phyloP scores from a whole-genome alignment of 30 jellyfish, hydroid and myxozoan genomes.

The Catostylus mosaicus region DNA sequence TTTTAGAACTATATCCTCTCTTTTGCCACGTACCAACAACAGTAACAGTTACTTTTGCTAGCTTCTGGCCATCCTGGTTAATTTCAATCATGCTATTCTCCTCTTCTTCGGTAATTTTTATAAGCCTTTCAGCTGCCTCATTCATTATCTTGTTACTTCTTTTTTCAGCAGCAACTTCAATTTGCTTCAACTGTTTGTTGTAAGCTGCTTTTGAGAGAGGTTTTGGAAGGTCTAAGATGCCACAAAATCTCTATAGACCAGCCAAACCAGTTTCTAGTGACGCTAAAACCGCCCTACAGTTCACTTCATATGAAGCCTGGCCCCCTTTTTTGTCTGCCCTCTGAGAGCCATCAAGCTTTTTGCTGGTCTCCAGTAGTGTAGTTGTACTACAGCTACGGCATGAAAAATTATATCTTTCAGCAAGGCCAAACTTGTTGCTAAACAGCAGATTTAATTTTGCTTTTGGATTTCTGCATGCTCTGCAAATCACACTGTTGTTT shows the following conservation, averaged over 20 bases:
- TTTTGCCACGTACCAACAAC: conserved; percentile 40
- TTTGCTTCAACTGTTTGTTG: neutral
- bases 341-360: too few species aligned
- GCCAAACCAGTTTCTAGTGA: neutral
- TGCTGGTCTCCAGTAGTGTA: too few species aligned
- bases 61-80: conserved; percentile 11
- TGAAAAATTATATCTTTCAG: too few species aligned
- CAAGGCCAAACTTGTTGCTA: too few species aligned
- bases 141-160: neutral
- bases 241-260: conserved; percentile 16
- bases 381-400: too few species aligned
- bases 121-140: conserved; percentile 23
- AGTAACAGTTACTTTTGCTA: conserved; percentile 21
- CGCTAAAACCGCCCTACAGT: neutral
- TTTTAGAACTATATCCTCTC: conserved; percentile 34
- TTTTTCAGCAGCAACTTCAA: neutral
- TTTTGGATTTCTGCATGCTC: too few species aligned
- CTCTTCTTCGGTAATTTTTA: conserved; percentile 3
- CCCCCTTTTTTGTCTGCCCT: neutral
- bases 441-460: too few species aligned
- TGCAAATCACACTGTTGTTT: too few species aligned
- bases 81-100: neutral
- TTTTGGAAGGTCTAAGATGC: conserved; percentile 31
- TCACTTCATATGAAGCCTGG: neutral
- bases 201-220: conserved; percentile 21